phyloP scores from a whole-genome alignment of 2,888 invertebrate species.

The Cactoblastis cactorum region DNA sequence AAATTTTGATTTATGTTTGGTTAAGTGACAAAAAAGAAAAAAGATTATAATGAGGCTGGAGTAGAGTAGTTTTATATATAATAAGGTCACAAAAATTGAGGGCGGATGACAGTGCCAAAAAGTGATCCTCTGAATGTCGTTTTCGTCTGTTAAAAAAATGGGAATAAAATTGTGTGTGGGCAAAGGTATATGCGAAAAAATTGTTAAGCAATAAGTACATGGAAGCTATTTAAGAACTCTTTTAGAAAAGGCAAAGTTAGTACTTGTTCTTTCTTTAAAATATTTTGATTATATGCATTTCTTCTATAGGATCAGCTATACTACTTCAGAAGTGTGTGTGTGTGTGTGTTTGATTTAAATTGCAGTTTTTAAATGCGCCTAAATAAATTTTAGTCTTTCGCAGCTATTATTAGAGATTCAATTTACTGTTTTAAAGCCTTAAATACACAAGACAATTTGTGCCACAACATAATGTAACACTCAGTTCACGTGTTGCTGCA shows the following conservation, averaged over 20 bases:
- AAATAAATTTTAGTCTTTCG: too few relatives aligned
- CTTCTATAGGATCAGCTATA: background rate
- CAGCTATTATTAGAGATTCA: too few relatives aligned
- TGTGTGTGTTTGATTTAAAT: background rate
- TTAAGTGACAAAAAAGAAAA: background rate
- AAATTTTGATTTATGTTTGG: background rate
- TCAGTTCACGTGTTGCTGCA: too few relatives aligned
- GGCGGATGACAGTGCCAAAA: constrained; percentile 16
- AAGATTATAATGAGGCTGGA: background rate
- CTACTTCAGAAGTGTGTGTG: background rate
- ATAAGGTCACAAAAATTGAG: background rate
- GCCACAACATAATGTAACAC: too few relatives aligned
- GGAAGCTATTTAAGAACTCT: background rate
- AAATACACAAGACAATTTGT: too few relatives aligned
- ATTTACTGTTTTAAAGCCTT: too few relatives aligned
- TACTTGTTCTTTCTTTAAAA: background rate
- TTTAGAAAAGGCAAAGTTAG: background rate
- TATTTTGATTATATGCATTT: background rate
- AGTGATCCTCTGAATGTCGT: background rate
- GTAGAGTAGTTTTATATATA: background rate
- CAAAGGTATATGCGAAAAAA: background rate
- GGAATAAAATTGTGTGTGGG: background rate
- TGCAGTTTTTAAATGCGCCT: background rate
- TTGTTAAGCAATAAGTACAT: constrained; percentile 2
- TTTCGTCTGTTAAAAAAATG: constrained; percentile 8